These are phyloP conservation scores for Lycia hirtaria DNA, from an alignment of 2,888 invertebrate genomes.

Conservation along the genomic window DNA sequence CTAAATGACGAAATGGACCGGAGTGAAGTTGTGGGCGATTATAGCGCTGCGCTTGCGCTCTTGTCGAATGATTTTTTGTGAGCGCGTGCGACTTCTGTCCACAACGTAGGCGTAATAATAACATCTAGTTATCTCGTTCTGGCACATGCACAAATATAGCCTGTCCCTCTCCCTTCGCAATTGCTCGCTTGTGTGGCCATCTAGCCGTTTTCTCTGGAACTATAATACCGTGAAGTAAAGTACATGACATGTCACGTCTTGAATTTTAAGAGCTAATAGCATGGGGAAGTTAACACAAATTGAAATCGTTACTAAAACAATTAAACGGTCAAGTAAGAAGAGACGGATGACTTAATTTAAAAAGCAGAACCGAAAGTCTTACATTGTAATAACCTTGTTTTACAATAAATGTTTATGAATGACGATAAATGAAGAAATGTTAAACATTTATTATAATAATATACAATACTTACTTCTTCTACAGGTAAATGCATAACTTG, in stretches of 20 bases:
- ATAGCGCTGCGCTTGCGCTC: conserved; percentile 81
- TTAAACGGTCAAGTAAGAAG: conserved; percentile 12
- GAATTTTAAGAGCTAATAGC: not conserved
- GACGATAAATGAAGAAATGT: no score
- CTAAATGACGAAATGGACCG: conserved; percentile 83
- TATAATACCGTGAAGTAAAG: conserved; percentile 39
- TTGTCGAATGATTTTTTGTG: conserved; percentile 78
- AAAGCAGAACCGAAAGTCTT: not conserved
- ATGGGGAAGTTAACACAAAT: conserved; percentile 26
- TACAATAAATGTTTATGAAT: no score
- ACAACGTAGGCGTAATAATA: conserved; percentile 81
- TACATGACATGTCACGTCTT: not conserved
- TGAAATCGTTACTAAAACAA: conserved; percentile 9
- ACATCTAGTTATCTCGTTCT: conserved; percentile 68
- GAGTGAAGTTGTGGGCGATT: conserved; percentile 84
- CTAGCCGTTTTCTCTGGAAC: conserved; percentile 66
- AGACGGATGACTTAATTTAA: not conserved
- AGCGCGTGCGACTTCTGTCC: conserved; percentile 80
- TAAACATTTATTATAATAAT: no score
- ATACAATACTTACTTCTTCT: no score
- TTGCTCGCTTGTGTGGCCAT: conserved; percentile 66
- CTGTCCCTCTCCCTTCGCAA: conserved; percentile 53
- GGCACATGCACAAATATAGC: conserved; percentile 40
- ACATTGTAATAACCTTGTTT: no score
- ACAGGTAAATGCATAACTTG: no score